Conservation (phyloP, 2,113 vertebrate species). For the Entelurus aequoreus region DNA sequence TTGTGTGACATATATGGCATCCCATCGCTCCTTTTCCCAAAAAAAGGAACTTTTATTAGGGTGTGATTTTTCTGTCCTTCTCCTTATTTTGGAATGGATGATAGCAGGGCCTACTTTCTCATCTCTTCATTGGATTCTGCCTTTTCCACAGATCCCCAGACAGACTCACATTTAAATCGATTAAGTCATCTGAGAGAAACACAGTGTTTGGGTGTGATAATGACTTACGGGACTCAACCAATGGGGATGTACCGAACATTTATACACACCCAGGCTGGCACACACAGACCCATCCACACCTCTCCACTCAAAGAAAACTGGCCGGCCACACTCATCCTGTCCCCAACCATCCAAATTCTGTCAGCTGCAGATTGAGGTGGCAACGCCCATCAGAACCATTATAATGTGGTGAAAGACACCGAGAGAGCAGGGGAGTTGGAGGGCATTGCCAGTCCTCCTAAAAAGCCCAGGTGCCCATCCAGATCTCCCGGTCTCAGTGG, state of each 20-base stretch:
- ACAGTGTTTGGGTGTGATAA: constrained; percentile 66
- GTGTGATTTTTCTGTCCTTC: constrained; percentile 54
- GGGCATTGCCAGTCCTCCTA: constrained; percentile 55
- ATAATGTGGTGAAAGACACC: constrained; percentile 27
- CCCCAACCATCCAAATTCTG: constrained; percentile 40
- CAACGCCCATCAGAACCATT: constrained; percentile 49
- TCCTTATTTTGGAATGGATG: constrained; percentile 57
- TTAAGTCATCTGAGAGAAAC: constrained; percentile 62
- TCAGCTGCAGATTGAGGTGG: constrained; percentile 61
- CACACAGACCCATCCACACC: constrained; percentile 50
- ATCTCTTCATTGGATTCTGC: constrained; percentile 43
- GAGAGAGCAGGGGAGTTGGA: constrained; percentile 15
- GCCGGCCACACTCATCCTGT: constrained; percentile 51
- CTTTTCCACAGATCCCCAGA: constrained; percentile 59
- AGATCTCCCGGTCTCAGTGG: constrained; percentile 60
- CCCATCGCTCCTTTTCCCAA: constrained; percentile 17
- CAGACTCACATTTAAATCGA: constrained; percentile 65
- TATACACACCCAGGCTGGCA: constrained; percentile 21
- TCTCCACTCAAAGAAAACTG: constrained; percentile 42
- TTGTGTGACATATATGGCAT: constrained; percentile 57
- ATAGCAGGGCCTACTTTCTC: constrained; percentile 34
- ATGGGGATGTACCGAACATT: constrained; percentile 37
- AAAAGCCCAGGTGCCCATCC: constrained; percentile 37
- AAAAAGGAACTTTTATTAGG: constrained; percentile 49
- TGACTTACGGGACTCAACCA: constrained; percentile 58